These are phyloP conservation scores for Drosophila melanica DNA, from an alignment of 1,140 invertebrate species.

Conservation along the genomic window DNA sequence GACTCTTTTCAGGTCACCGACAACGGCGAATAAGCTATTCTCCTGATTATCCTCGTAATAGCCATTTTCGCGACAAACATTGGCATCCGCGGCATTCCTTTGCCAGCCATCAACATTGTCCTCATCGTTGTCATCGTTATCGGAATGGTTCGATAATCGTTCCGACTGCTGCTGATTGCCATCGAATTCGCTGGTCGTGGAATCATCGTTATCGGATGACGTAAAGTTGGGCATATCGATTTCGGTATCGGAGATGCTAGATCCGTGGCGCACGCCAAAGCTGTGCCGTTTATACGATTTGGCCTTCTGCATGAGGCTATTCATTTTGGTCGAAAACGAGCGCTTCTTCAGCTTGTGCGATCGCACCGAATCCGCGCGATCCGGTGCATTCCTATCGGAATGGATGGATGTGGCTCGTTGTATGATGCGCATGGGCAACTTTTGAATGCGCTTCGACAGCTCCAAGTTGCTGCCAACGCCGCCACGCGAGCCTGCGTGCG, in stretches of 20 bases:
- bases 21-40: slow-evolving; percentile 54
- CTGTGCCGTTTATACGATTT: slow-evolving; percentile 78
- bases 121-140: slow-evolving; percentile 8
- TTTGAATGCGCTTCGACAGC: slow-evolving; percentile 67
- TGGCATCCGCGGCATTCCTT: too few species aligned
- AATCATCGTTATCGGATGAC: slow-evolving; percentile 69
- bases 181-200: slow-evolving; percentile 38
- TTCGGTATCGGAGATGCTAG: slow-evolving; percentile 71
- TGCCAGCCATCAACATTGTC: background rate
- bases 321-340: slow-evolving; percentile 70
- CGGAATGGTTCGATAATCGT: background rate
- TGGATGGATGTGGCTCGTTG: slow-evolving; percentile 34
- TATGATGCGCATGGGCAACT: slow-evolving; percentile 61
- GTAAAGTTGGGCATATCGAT: slow-evolving; percentile 52
- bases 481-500: slow-evolving; percentile 29
- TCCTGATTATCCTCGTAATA: background rate
- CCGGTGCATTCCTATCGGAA: slow-evolving; percentile 7
- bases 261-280: slow-evolving; percentile 56
- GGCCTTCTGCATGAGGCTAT: slow-evolving; percentile 75
- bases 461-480: slow-evolving; percentile 32
- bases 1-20: slow-evolving; percentile 54
- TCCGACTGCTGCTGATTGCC: slow-evolving; percentile 12
- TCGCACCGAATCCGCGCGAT: slow-evolving; percentile 32
- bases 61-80: background rate
- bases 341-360: slow-evolving; percentile 48